Conservation (phyloP, 30 jellyfish, hydroid and myxozoan species). For the Catostylus mosaicus region DNA sequence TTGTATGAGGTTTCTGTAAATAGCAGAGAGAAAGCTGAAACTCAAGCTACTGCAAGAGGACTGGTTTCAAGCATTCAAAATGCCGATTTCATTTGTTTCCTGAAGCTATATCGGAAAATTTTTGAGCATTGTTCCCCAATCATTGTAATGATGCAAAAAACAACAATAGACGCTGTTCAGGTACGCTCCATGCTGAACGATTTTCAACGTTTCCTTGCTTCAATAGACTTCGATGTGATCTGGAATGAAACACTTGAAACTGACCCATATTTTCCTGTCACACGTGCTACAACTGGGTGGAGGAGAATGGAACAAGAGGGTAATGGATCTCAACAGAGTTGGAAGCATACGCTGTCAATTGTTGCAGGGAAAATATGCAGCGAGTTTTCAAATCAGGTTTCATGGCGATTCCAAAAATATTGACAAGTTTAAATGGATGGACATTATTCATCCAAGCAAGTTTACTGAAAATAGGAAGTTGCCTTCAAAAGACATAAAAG, state of each 20-base stretch:
- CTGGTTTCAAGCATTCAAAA: constrained; percentile 18
- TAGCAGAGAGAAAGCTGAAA: constrained; percentile 17
- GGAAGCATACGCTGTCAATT: too few species aligned
- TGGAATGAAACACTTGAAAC: constrained; percentile 21
- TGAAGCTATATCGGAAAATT: constrained; percentile 11
- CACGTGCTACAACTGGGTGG: constrained; percentile 36
- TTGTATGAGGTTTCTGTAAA: constrained; percentile 10
- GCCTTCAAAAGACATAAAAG: neutral
- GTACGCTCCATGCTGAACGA: constrained; percentile 6
- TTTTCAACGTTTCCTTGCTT: neutral
- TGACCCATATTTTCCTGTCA: constrained; percentile 17
- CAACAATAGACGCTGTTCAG: constrained; percentile 7
- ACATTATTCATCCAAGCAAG: neutral
- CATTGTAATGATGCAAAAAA: constrained; percentile 11
- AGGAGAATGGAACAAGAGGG: neutral
- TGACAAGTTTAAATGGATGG: too few species aligned
- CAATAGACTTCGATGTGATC: constrained; percentile 2
- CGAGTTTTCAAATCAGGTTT: too few species aligned
- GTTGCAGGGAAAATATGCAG: too few species aligned
- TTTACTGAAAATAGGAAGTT: neutral
- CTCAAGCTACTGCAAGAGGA: too few species aligned
- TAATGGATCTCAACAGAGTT: too few species aligned
- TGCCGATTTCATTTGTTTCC: constrained; percentile 13
- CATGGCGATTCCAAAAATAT: too few species aligned
- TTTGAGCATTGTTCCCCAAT: constrained; percentile 27